phyloP scores from a whole-genome alignment of 2,888 invertebrate genomes.

The Dorcus hopei region DNA sequence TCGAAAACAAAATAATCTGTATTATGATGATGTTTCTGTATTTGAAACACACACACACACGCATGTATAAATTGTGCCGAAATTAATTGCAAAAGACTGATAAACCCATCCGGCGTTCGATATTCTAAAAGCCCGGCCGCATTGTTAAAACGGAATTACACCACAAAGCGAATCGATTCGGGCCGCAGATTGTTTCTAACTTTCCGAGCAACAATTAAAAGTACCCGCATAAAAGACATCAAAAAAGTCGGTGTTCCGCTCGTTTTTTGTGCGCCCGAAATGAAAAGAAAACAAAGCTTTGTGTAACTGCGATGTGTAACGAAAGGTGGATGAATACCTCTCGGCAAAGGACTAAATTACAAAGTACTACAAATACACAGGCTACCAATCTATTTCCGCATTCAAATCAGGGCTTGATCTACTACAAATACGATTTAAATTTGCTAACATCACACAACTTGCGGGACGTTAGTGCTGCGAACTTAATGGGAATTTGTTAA shows the following conservation, averaged over 20 bases:
- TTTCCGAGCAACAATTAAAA: not conserved
- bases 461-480: not conserved
- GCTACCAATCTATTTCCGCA: not conserved
- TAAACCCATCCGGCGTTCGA: too few species aligned
- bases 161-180: too few species aligned
- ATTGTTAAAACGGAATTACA: too few species aligned
- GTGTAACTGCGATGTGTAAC: not conserved
- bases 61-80: too few species aligned
- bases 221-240: not conserved
- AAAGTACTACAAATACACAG: conserved; percentile 17
- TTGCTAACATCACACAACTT: conserved; percentile 1
- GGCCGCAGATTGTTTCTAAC: not conserved
- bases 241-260: not conserved
- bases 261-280: not conserved
- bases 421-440: conserved; percentile 3
- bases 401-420: conserved; percentile 2
- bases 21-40: too few species aligned
- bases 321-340: not conserved
- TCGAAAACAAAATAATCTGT: too few species aligned
- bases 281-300: not conserved
- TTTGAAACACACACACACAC: too few species aligned
- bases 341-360: conserved; percentile 17
- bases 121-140: too few species aligned
- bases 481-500: not conserved
- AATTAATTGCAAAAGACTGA: too few species aligned